Base-by-base conservation (phyloP, 2,888 invertebrate species). In the Lasioglossum marginatum region DNA sequence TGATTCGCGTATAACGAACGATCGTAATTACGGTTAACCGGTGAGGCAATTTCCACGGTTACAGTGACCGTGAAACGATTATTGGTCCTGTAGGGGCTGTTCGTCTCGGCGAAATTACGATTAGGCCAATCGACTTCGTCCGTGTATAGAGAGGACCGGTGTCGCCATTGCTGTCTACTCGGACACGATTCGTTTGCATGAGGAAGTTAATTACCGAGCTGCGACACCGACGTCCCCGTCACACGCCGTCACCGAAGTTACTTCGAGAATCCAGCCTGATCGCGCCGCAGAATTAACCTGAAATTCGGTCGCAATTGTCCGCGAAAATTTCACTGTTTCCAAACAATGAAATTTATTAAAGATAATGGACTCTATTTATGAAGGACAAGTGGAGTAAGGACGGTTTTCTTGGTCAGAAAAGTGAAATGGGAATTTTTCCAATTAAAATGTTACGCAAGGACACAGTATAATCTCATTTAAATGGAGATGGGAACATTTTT, bases 1-100 rank as follows among this genome's bases (percentile, higher is more conserved):
- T 68, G 76, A 81, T 84, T 76, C 83, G 85, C 79, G 83, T 86
- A 86, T 88, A 90, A 90, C 90, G 86, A 82, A 82, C 89, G 89
- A 75, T 85, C 81, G 89, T 90, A 90, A 90, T 90, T 90, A 89
- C 89, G 83, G 88, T 86, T 88, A 87, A 90, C 84, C 86, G 81
- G 81, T 57, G 71, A 82, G 82, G 90, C 89, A 89, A 90, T 90
- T 90, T 87, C 90, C 86, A 87, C 86, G 86, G 89, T 86, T 90
- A 89, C 89, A 86, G 89, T 90, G 87, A 89, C 89, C 90, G 89
- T 90, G 90, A 90, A 90, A 90, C 89, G 90, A 89, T 88, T 90
- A 90, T 90, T 90, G 89, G 90, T 86, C 90, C 88, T 87, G 85
- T 76, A 83, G 89, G 89, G 79, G 88, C 72, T 78, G 86, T 88